Evolutionary conservation across 2,797 vertebrate species (phyloP).

Genomic region (Cacajao melanocephalus): DNA sequence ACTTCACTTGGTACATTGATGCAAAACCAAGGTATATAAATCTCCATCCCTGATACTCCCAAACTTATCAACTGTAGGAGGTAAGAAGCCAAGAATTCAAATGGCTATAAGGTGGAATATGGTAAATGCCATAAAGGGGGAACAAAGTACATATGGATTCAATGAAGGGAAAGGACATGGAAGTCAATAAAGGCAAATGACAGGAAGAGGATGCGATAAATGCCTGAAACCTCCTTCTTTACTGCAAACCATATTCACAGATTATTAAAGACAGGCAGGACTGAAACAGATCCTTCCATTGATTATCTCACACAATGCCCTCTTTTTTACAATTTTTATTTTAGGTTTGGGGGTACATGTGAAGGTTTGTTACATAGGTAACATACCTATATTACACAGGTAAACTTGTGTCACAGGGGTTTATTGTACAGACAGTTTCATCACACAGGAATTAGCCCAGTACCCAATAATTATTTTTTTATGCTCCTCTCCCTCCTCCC

Average conservation of each 20-base stretch:
- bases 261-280: neutral
- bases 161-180: neutral
- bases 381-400: neutral
- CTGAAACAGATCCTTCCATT: neutral
- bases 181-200: neutral
- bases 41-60: neutral
- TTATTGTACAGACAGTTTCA: neutral
- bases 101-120: neutral
- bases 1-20: neutral
- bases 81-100: neutral
- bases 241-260: neutral
- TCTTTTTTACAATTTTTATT: neutral
- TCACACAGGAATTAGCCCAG: neutral
- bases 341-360: neutral
- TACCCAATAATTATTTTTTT: neutral
- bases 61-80: neutral
- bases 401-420: neutral
- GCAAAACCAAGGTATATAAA: slow-evolving; percentile 1
- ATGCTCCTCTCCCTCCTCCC: neutral
- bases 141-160: neutral
- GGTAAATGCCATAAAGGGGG: neutral
- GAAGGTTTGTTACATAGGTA: neutral
- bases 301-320: neutral
- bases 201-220: neutral
- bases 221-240: neutral